Evolutionary conservation across 2,797 vertebrate species (phyloP).

Genomic region (Myotis planiceps): DNA sequence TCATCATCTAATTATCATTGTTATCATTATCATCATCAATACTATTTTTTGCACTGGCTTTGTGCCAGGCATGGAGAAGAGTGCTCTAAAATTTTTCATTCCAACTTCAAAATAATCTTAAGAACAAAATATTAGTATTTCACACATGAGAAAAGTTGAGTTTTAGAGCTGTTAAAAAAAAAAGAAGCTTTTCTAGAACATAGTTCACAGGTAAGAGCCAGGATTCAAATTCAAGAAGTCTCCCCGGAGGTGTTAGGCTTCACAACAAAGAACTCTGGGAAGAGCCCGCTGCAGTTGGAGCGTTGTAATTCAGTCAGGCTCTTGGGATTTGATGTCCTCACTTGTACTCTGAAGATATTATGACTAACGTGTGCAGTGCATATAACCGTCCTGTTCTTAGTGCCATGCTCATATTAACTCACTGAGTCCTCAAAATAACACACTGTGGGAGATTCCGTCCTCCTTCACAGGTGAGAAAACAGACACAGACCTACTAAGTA

Average conservation of each 20-base stretch:
- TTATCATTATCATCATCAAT: background rate
- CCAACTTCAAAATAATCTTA: background rate
- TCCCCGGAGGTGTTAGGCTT: background rate
- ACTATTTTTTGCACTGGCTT: background rate
- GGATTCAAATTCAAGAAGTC: background rate
- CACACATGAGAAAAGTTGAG: background rate
- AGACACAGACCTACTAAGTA: background rate
- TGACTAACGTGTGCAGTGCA: background rate
- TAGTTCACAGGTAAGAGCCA: background rate
- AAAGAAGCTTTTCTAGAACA: background rate
- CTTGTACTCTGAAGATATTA: background rate
- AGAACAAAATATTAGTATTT: background rate
- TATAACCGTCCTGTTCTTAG: background rate
- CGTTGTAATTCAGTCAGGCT: background rate
- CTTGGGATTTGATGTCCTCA: background rate
- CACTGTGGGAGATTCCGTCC: background rate
- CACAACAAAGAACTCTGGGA: background rate
- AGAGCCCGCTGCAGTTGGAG: background rate
- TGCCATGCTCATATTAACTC: background rate
- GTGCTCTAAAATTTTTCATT: background rate
- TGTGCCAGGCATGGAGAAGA: background rate
- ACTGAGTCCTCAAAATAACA: background rate
- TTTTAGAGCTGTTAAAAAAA: background rate
- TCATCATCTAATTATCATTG: background rate
- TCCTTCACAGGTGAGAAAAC: background rate